Evolutionary conservation across 2,113 vertebrate species (phyloP), one percentile per base, ranked within the genome.

Genomic region (Oenanthe oenanthe): DNA sequence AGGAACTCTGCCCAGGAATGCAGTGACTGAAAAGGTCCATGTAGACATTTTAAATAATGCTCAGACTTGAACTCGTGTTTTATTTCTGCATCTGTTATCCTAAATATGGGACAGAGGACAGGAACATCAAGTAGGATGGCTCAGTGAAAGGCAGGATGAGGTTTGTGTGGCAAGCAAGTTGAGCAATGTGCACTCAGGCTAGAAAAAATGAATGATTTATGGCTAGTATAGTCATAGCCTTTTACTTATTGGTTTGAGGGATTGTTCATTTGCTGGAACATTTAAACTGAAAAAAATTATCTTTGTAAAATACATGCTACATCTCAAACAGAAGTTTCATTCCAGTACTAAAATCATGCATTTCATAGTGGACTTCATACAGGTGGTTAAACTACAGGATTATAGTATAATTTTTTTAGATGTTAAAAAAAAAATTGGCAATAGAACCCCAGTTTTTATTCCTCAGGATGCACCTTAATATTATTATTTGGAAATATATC

Each of bases 131-230:
- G 16, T 50, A 36, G 14, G 19, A 63, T 40, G 19, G 12, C 25
- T 60, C 74, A 54, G 3, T 32, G n/a, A 66, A 74, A 80, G 18
- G 32, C 11, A 50, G 29, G 11, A 45, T 15, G 17, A 58, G 7
- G 12, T 58, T 93, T 24, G 38, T 28, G 48, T 36, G 20, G 29
- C 26, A 43, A 28, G 18, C 29, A 83, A 50, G 7, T 42, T 70
- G 34, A 74, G 28, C 1, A 45, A 32, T 0, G 0, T 42, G 15
- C 13, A 48, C 17, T 79, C 8, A 38, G 22, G 13, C 40, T 81
- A n/a, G 48, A 25, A 77, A 34, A 58, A 85, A 36, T 14, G 1
- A 38, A 22, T 63, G 12, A 25, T 25, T 74, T n/a, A 42, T 34
- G 26, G 29, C 12, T 65, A 29, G n/a, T 57, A 6, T 11, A 42